Conservation (phyloP, 2,888 invertebrate species). For the Stenurella melanura region DNA sequence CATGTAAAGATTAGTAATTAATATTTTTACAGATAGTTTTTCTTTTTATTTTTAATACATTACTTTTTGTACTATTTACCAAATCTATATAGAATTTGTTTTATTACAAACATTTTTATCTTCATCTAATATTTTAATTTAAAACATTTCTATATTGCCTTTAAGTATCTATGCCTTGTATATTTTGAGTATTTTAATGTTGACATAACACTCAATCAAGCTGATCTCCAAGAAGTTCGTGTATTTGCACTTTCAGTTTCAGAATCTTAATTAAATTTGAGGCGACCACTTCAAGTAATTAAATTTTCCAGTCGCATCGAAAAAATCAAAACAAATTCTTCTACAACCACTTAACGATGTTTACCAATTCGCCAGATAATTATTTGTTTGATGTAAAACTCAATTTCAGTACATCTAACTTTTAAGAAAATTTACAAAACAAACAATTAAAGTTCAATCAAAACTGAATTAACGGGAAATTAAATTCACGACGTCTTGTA, state of each 20-base stretch:
- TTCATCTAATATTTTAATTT: too few species aligned
- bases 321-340: constrained; percentile 31
- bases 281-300: constrained; percentile 27
- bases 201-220: constrained; percentile 22
- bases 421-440: constrained; percentile 33
- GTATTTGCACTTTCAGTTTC: constrained; percentile 5
- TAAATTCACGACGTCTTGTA: constrained; percentile 21
- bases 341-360: constrained; percentile 21
- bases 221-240: not conserved
- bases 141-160: too few species aligned
- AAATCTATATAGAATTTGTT: too few species aligned
- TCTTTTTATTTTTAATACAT: too few species aligned
- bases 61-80: too few species aligned
- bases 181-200: not conserved
- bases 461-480: constrained; percentile 37
- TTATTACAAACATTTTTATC: too few species aligned
- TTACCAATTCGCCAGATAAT: constrained; percentile 30
- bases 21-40: too few species aligned
- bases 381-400: constrained; percentile 34
- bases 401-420: constrained; percentile 17
- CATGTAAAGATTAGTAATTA: too few species aligned
- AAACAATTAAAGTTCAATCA: constrained; percentile 39
- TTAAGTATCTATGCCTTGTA: too few species aligned
- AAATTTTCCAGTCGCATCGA: constrained; percentile 22
- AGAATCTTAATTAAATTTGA: constrained; percentile 34